phyloP scores from a whole-genome alignment of 2,888 invertebrate species.

The Parnassius mnemosyne region DNA sequence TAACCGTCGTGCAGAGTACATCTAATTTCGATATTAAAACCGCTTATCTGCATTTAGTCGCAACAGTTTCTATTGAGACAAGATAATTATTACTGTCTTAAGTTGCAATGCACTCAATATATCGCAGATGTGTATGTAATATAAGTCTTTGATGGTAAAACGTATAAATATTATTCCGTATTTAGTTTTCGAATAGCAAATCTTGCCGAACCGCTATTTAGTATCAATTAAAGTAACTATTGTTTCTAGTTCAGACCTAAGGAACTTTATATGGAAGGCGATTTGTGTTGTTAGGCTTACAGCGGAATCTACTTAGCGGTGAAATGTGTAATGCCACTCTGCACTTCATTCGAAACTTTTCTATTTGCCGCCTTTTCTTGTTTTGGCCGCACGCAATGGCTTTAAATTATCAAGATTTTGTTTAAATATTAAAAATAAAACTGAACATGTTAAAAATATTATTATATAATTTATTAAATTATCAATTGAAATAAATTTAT shows the following conservation, averaged over 20 bases:
- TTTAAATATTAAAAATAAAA: too few relatives aligned
- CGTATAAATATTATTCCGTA: neutral
- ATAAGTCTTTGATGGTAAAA: neutral
- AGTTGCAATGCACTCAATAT: too few relatives aligned
- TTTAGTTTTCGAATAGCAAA: slow-evolving; percentile 22
- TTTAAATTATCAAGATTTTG: too few relatives aligned
- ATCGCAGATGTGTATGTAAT: too few relatives aligned
- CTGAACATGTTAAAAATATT: too few relatives aligned
- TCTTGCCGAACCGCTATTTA: slow-evolving; percentile 28
- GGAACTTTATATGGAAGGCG: slow-evolving; percentile 66
- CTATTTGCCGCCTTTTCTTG: slow-evolving; percentile 3
- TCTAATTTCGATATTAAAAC: slow-evolving; percentile 23
- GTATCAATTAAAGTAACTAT: slow-evolving; percentile 24
- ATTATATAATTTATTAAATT: too few relatives aligned
- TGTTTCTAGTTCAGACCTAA: slow-evolving; percentile 6
- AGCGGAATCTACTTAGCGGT: slow-evolving; percentile 75
- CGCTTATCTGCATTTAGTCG: slow-evolving; percentile 34
- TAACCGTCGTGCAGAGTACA: slow-evolving; percentile 53
- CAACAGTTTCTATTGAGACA: slow-evolving; percentile 23
- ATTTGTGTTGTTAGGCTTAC: slow-evolving; percentile 56
- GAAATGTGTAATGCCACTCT: slow-evolving; percentile 61
- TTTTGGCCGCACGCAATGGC: neutral
- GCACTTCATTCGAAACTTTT: slow-evolving; percentile 43
- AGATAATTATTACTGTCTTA: slow-evolving; percentile 1
- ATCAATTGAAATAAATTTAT: too few relatives aligned